Base-by-base conservation (phyloP, 1,140 invertebrate genomes). In the Cephus cinctus region DNA sequence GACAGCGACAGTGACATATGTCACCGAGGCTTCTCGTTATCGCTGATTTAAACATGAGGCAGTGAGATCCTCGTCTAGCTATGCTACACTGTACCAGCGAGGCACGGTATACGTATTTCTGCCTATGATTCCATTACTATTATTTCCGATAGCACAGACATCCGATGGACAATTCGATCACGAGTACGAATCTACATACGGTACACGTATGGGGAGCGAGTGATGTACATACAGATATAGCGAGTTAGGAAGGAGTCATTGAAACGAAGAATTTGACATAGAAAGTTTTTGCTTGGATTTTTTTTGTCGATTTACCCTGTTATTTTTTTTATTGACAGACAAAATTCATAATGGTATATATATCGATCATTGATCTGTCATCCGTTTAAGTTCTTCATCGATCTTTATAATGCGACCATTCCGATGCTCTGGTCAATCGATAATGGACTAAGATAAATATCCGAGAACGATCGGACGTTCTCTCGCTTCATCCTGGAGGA, bases 31-130 rank as follows among this genome's bases (percentile, higher is more conserved):
- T 74, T 70, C 69, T 75, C 71, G 73, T 75, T 76, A 76, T 76
- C 71, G 74, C 71, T 74, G 74, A 75, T 76, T 76, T 76, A 76
- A 76, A 76, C 74, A 76, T 76, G 74, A 74, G 73, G 64, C 67
- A 65, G 64, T 60, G 62, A 67, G 63, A 58, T 65, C 61, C 62
- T 72, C 59, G 64, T 63, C 64, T 57, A 65, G 57, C 60, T 60
- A 52, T 8, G n/a, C 34, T 36, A 36, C 34, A n/a, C n/a, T n/a
- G 34, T 36, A 12, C 14, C 27, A 39, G 18, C 5, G 11, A 42
- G 22, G 14, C 14, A 18, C 36, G 12, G 41, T 22, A 2, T 6
- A 12, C 19, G 20, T 23, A 15, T 31, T 12, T 35, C 47, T 19
- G 18, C n/a, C n/a, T n/a, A n/a, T n/a, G n/a, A n/a, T n/a, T n/a